Percentiles rank a stretch among this genome's conserved stretches.
phyloP scores from a whole-genome alignment of 2,113 vertebrate species.

The Nothocercus julius region DNA sequence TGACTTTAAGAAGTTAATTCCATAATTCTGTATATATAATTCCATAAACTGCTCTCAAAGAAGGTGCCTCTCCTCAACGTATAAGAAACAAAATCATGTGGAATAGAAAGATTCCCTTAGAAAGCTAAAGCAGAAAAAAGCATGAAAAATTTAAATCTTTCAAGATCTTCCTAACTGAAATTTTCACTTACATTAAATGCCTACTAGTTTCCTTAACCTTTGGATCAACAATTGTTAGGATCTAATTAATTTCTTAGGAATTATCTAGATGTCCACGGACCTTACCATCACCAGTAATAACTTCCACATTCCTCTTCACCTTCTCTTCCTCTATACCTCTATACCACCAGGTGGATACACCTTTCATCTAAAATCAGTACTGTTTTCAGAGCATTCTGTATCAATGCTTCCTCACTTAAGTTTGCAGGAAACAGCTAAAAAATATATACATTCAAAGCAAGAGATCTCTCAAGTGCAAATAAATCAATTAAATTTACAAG shows the following conservation, averaged over 20 bases:
- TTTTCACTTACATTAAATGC: background rate
- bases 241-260: background rate
- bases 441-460: background rate
- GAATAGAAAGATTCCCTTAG: background rate
- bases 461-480: background rate
- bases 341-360: background rate
- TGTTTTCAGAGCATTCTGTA: background rate
- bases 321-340: background rate
- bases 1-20: background rate
- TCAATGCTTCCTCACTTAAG: background rate
- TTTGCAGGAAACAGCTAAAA: slow-evolving; percentile 47
- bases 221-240: background rate
- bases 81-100: background rate
- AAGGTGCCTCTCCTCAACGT: background rate
- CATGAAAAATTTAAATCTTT: background rate
- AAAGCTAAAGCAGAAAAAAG: background rate
- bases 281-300: background rate
- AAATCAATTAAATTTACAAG: background rate
- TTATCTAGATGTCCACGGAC: background rate
- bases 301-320: background rate
- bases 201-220: background rate
- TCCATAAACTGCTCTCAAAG: background rate
- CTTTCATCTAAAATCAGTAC: background rate
- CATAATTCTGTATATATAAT: background rate
- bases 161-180: background rate